Evolutionary conservation across 2,888 invertebrate genomes (phyloP).

Genomic region (Hipparchia semele): DNA sequence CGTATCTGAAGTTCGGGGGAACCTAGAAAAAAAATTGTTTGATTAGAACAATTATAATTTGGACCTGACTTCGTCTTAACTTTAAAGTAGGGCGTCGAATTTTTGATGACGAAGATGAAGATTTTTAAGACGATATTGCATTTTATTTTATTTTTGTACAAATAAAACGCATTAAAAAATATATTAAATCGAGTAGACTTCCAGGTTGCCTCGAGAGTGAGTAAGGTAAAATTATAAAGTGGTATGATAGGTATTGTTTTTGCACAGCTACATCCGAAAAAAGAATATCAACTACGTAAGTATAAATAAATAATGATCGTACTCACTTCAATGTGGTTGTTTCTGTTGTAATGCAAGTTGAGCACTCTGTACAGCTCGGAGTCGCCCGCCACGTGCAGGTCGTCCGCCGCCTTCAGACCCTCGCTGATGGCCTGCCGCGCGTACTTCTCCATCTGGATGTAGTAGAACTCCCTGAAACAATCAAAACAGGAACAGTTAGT

Average conservation of each 20-base stretch:
- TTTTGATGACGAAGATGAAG: no score
- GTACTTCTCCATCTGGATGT: constrained; percentile 99
- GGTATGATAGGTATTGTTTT: no score
- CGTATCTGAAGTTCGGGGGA: constrained; percentile 97
- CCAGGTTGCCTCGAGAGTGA: no score
- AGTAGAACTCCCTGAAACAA: constrained; percentile 97
- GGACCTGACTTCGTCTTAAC: background rate
- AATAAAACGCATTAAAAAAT: no score
- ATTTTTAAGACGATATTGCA: no score
- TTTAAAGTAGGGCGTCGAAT: no score
- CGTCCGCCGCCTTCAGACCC: constrained; percentile 96
- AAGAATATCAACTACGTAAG: background rate
- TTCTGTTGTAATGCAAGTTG: constrained; percentile 99
- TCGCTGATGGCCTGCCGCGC: constrained; percentile 99
- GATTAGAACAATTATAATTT: background rate
- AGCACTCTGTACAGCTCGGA: constrained; percentile 98
- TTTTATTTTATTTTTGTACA: no score
- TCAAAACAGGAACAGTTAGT: background rate
- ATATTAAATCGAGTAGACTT: no score
- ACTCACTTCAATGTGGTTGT: constrained; percentile 96
- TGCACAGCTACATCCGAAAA: no score
- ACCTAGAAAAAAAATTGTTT: constrained; percentile 86
- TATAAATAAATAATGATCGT: constrained; percentile 16
- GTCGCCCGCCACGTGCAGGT: constrained; percentile 96
- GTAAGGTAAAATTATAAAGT: no score